Base-by-base conservation (phyloP, 2,888 invertebrate genomes). In the Clepsis dumicolana region DNA sequence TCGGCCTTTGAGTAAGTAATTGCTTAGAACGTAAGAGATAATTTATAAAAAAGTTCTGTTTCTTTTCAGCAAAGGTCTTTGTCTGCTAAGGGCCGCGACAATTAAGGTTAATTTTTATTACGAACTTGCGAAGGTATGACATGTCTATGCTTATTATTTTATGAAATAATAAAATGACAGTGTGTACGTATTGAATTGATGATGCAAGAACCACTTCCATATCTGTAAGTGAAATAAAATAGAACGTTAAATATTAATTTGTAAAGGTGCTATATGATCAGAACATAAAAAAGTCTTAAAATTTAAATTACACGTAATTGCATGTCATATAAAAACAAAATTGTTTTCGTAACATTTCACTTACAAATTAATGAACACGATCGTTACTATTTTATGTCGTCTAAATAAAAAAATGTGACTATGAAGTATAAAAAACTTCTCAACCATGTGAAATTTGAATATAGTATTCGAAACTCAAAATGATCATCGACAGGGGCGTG, bases 401-500 rank as follows among this genome's bases (percentile, higher is more conserved):
- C 25, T 56, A 35, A 25, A 54, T 53, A 59, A 25, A 35, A 63
- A 53, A 32, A 27, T 48, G 16, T 67, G 38, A 59, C 41, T 38
- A 32, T 50, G 25, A 4, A 32, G 10, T 59, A 14, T 16, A 54
- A 59, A 62, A 62, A 64, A 44, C 25, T 25, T 35, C 48, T 62
- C 54, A 62, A 62, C 61, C 66, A 61, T 59, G 67, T 67, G 44
- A 63, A 70, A 71, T 76, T 79, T 79, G 74, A 80, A 81, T 78
- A 78, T 77, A 77, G 79, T 80, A 78, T 84, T 86, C 82, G 75
- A 86, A 85, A 83, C 81, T 86, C 81, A 82, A 89, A 89, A 86
- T 85, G 80, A 80, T 79, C 78, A 85, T 86, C 87, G 85, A 85
- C 86, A 84, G 84, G 87, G 89, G 84, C 93, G 93, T 93, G 93